Percentiles rank a stretch among this genome's conserved stretches.
phyloP scores from a whole-genome alignment of 1,140 invertebrate genomes.

The Diachasma alloeum region DNA sequence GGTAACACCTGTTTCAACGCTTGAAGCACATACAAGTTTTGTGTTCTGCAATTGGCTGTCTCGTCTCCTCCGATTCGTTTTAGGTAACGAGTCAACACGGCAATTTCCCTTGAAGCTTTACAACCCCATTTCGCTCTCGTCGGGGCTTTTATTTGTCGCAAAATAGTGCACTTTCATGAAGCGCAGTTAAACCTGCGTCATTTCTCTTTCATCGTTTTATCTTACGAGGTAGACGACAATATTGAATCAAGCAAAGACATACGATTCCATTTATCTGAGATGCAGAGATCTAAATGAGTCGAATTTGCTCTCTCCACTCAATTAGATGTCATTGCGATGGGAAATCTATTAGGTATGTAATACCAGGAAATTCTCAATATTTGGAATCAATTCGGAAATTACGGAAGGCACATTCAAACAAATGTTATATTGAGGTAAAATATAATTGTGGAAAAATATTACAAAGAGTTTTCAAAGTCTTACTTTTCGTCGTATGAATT shows the following conservation, averaged over 20 bases:
- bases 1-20: constrained; percentile 14
- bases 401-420: too few relatives aligned
- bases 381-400: too few relatives aligned
- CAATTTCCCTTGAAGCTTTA: constrained; percentile 31
- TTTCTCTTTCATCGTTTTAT: background rate
- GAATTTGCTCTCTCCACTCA: too few relatives aligned
- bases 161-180: background rate
- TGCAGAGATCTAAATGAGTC: too few relatives aligned
- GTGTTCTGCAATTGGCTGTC: constrained; percentile 4
- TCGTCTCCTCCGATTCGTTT: constrained; percentile 13
- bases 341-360: too few relatives aligned
- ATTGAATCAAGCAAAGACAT: background rate
- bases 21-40: background rate
- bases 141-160: constrained; percentile 6
- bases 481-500: too few relatives aligned
- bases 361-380: too few relatives aligned
- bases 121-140: constrained; percentile 21
- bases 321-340: too few relatives aligned
- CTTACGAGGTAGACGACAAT: background rate
- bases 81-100: constrained; percentile 31
- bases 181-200: constrained; percentile 22
- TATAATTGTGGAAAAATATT: too few relatives aligned
- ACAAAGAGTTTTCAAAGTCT: too few relatives aligned
- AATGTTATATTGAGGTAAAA: too few relatives aligned
- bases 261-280: too few relatives aligned